Percentiles rank a stretch among this genome's conserved stretches.
Evolutionary conservation across 2,113 vertebrate species (phyloP).

Genomic region (Gavia stellata): DNA sequence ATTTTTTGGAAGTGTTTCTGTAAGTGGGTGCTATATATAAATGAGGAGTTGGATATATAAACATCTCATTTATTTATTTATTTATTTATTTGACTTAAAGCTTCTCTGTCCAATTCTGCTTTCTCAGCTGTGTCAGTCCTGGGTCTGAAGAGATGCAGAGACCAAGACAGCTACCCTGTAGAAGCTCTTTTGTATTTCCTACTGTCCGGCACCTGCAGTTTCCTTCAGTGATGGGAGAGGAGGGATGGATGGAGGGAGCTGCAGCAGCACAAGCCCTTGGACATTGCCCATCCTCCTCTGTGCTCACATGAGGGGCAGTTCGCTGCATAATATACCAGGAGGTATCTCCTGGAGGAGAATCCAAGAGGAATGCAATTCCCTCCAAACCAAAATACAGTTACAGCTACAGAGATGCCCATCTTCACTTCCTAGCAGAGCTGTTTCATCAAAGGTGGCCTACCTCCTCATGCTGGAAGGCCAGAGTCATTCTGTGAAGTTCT

Average conservation of each 20-base stretch:
- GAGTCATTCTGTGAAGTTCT: neutral
- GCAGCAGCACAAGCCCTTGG: neutral
- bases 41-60: neutral
- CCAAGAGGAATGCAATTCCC: neutral
- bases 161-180: neutral
- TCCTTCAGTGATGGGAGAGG: neutral
- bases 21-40: neutral
- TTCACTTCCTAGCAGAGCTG: neutral
- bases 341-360: neutral
- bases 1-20: neutral
- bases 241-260: neutral
- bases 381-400: neutral
- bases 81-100: neutral
- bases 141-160: neutral
- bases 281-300: accelerated
- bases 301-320: neutral
- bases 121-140: neutral
- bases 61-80: neutral
- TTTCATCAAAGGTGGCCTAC: neutral
- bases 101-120: neutral
- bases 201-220: neutral
- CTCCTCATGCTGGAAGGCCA: neutral
- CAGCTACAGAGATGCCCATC: neutral
- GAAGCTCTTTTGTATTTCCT: neutral
- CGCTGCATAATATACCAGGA: neutral